phyloP scores from a whole-genome alignment of 2,113 vertebrate species.

The Hoplias malabaricus region DNA sequence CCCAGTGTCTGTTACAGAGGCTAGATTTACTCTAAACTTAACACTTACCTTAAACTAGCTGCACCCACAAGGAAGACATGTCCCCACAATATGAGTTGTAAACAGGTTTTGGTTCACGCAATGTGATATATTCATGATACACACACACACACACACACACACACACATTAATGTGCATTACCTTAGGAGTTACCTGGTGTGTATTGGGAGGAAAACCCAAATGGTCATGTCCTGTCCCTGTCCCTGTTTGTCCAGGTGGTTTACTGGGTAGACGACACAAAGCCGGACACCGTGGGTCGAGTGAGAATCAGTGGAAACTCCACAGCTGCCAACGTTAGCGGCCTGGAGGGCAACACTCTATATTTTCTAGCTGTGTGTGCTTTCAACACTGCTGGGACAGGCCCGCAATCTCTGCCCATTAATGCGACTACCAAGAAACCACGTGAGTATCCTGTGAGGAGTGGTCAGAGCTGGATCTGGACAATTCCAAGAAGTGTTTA shows the following conservation, averaged over 20 bases:
- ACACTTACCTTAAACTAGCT: no score
- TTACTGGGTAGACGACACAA: conserved; percentile 89
- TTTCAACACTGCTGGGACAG: conserved; percentile 88
- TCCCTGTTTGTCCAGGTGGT: conserved; percentile 74
- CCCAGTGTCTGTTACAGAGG: no score
- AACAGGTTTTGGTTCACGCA: no score
- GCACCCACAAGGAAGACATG: no score
- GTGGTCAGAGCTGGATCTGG: conserved; percentile 2
- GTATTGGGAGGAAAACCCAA: no score
- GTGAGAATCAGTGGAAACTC: conserved; percentile 83
- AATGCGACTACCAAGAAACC: conserved; percentile 92
- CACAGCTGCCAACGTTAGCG: conserved; percentile 80
- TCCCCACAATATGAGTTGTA: no score
- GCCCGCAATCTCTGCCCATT: conserved; percentile 84
- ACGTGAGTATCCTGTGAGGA: conserved; percentile 74
- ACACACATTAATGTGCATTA: no score
- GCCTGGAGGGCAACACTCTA: conserved; percentile 80
- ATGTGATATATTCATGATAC: no score
- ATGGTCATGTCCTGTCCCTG: background rate
- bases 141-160: no score
- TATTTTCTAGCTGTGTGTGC: conserved; percentile 88
- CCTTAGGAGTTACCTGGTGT: no score
- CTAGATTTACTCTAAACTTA: no score
- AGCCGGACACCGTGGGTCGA: conserved; percentile 84
- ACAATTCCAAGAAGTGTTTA: conserved; percentile 1